Conservation (phyloP, 2,797 vertebrate genomes). For the Parauchenoglanis punctatus region DNA sequence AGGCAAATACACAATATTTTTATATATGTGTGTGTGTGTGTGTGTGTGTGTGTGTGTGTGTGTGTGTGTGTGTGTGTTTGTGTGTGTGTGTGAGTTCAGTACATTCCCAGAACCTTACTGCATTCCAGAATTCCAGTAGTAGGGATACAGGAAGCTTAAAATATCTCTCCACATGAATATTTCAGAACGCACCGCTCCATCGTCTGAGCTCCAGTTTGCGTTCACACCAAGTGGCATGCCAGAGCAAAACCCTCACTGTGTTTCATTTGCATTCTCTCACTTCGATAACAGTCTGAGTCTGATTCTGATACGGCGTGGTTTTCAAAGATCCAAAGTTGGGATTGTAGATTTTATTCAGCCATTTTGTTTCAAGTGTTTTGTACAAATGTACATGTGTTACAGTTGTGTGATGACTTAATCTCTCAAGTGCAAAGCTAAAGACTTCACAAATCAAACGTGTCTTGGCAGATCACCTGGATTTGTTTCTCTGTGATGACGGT, state of each 20-base stretch:
- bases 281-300: background rate
- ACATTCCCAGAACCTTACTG: background rate
- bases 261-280: background rate
- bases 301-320: background rate
- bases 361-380: background rate
- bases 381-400: background rate
- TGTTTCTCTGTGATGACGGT: background rate
- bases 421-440: background rate
- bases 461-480: background rate
- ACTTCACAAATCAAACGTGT: background rate
- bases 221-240: background rate
- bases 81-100: background rate
- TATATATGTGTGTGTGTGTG: background rate
- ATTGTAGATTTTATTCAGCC: background rate
- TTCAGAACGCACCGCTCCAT: slow-evolving; percentile 32
- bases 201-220: background rate
- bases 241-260: background rate
- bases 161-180: slow-evolving; percentile 57
- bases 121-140: background rate
- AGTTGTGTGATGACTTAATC: background rate
- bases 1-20: background rate
- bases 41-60: background rate
- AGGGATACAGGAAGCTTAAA: background rate
- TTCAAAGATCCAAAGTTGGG: background rate
- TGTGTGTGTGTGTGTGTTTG: background rate